Evolutionary conservation across 1,140 invertebrate genomes (phyloP).

Genomic region (Sitodiplosis mosellana): DNA sequence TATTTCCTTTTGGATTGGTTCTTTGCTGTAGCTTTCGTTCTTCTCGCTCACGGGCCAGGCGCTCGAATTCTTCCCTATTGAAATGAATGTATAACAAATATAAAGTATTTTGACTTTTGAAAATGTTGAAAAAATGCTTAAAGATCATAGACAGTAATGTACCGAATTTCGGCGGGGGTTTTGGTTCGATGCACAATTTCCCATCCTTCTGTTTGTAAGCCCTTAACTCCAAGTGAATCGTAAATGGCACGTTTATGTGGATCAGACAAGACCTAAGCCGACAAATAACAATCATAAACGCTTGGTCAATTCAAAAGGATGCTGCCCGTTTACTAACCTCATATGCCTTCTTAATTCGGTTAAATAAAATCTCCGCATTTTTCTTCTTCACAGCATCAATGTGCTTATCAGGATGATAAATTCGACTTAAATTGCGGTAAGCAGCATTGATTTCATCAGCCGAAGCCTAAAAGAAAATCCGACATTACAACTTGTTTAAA

Average conservation of each 20-base stretch:
- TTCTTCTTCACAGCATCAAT: slow-evolving; percentile 55
- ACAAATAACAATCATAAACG: slow-evolving; percentile 3
- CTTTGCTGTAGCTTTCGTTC: slow-evolving; percentile 66
- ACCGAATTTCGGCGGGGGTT: slow-evolving; percentile 84
- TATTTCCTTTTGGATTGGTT: slow-evolving; percentile 76
- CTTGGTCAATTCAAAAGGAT: background rate
- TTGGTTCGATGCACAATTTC: slow-evolving; percentile 75
- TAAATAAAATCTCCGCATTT: slow-evolving; percentile 80
- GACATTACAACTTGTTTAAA: background rate
- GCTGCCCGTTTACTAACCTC: slow-evolving; percentile 38
- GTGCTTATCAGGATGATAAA: slow-evolving; percentile 95
- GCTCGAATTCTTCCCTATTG: slow-evolving; percentile 88
- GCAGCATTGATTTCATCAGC: slow-evolving; percentile 80
- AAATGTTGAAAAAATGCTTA: no score
- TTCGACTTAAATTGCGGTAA: slow-evolving; percentile 69
- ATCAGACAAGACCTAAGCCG: slow-evolving; percentile 22
- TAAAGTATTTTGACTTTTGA: no score
- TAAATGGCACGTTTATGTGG: slow-evolving; percentile 29
- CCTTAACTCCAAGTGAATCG: slow-evolving; percentile 37
- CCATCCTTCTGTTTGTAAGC: slow-evolving; percentile 80
- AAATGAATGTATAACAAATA: no score
- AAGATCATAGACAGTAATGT: no score
- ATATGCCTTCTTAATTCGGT: slow-evolving; percentile 80
- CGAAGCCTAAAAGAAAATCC: slow-evolving; percentile 45
- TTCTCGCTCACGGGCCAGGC: slow-evolving; percentile 45